Conservation (phyloP, 2,888 invertebrate species). For the Drosophila villosipedis region DNA sequence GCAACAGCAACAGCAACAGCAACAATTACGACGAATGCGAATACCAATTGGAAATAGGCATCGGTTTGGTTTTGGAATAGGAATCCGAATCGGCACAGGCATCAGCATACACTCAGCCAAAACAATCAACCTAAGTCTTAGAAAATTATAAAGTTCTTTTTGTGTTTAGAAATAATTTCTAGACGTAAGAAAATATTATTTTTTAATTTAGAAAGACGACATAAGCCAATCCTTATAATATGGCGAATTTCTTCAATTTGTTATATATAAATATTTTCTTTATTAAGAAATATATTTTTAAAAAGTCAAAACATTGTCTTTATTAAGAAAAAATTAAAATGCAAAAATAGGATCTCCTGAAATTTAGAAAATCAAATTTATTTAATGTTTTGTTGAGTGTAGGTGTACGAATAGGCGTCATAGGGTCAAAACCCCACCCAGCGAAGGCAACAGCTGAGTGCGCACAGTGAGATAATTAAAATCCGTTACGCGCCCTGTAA, state of each 20-base stretch:
- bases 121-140: not conserved
- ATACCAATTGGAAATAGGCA: conserved; percentile 37
- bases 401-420: not conserved
- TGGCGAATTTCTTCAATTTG: too few species aligned
- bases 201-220: too few species aligned
- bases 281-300: too few species aligned
- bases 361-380: not conserved
- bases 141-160: not conserved
- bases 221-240: too few species aligned
- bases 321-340: too few species aligned
- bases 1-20: conserved; percentile 23
- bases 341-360: too few species aligned
- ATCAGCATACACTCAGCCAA: not conserved
- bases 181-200: not conserved
- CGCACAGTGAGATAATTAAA: conserved; percentile 71
- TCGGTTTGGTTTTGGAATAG: not conserved
- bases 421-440: conserved; percentile 3
- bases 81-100: not conserved
- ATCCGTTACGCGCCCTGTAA: conserved; percentile 80
- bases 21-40: conserved; percentile 53
- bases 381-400: not conserved
- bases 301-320: too few species aligned
- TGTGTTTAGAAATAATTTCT: not conserved
- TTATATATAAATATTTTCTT: too few species aligned
- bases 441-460: conserved; percentile 72